These are phyloP conservation scores for Orthosia gracilis DNA, from an alignment of 2,888 invertebrate species.

Conservation along the genomic window DNA sequence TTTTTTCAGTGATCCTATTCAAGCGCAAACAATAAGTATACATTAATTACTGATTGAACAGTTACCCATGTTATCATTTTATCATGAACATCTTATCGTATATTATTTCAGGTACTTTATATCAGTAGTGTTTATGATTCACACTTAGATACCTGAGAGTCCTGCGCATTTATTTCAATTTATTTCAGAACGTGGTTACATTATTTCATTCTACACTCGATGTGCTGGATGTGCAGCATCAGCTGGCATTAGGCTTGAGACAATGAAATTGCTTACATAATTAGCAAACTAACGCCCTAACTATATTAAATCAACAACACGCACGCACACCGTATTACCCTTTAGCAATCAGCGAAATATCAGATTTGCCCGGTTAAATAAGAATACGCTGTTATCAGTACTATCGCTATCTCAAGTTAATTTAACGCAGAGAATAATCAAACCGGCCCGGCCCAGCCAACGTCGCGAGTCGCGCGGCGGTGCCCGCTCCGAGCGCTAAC, in stretches of 20 bases:
- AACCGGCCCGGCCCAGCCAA: conserved; percentile 75
- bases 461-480: conserved; percentile 79
- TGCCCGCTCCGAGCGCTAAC: conserved; percentile 79
- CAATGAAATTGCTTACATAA: background rate
- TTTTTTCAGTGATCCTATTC: conserved; percentile 56
- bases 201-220: background rate
- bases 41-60: conserved; percentile 73
- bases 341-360: conserved; percentile 34
- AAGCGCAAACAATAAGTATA: conserved; percentile 70
- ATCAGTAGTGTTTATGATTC: conserved; percentile 62
- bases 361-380: conserved; percentile 69
- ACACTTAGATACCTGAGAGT: conserved; percentile 38
- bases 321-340: conserved; percentile 2
- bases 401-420: conserved; percentile 89
- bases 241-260: background rate
- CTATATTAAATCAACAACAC: conserved; percentile 1
- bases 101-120: conserved; percentile 62
- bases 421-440: conserved; percentile 85
- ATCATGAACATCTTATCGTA: conserved; percentile 77
- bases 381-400: conserved; percentile 83
- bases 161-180: conserved; percentile 25
- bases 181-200: conserved; percentile 2
- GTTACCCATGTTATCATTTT: conserved; percentile 69
- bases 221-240: background rate
- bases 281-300: background rate